Conservation (phyloP, 2,797 vertebrate species). For the Muscicapa comitata region DNA sequence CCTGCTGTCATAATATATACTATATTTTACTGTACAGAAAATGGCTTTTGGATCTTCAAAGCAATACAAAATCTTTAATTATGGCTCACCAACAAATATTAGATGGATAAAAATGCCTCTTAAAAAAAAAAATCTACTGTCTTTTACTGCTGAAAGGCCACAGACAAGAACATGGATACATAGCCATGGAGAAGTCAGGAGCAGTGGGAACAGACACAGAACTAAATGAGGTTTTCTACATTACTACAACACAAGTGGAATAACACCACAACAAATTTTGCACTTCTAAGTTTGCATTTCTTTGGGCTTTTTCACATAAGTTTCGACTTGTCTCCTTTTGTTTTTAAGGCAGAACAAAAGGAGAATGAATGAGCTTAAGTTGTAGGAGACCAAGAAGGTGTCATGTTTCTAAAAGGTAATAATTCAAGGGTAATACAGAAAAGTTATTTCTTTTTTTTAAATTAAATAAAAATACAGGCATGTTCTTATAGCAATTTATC, state of each 20-base stretch:
- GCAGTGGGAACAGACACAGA: not conserved
- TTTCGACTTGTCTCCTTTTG: not conserved
- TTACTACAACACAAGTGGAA: not conserved
- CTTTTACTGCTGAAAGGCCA: not conserved
- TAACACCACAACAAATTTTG: not conserved
- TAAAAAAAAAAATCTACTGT: not conserved
- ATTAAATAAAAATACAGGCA: not conserved
- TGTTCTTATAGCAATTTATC: not conserved
- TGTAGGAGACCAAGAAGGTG: not conserved
- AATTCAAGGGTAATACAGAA: not conserved
- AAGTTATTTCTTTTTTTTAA: not conserved
- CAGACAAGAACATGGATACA: not conserved
- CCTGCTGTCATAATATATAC: not conserved
- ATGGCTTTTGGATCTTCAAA: not conserved
- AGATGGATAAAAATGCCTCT: not conserved
- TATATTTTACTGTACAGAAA: not conserved
- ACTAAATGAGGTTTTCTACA: not conserved
- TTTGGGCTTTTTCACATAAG: not conserved
- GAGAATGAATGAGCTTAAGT: not conserved
- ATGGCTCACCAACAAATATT: not conserved
- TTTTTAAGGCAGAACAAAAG: not conserved
- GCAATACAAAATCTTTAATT: not conserved
- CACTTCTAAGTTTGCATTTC: not conserved
- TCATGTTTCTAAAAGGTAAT: not conserved
- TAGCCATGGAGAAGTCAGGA: not conserved